Percentiles rank a stretch among this genome's conserved stretches.
Conservation (phyloP, 2,888 invertebrate species). For the Falcaria lacertinaria region DNA sequence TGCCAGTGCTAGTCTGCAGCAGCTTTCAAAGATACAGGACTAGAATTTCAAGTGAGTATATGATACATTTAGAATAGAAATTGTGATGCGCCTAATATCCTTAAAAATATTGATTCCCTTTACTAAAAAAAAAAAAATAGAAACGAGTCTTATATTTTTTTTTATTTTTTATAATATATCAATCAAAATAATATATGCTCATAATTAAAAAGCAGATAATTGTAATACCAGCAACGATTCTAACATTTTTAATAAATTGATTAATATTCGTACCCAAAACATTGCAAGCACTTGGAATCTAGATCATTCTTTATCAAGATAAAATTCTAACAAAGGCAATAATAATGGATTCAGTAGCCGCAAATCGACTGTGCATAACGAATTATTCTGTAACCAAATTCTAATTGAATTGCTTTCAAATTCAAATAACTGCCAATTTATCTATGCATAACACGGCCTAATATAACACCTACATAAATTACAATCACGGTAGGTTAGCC, state of each 20-base stretch:
- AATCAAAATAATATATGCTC: too few species aligned
- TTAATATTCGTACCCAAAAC: too few species aligned
- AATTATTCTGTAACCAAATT: not conserved
- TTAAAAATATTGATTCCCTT: not conserved
- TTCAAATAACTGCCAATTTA: not conserved
- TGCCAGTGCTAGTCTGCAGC: conserved; percentile 56
- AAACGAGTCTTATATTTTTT: too few species aligned
- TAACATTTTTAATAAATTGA: too few species aligned
- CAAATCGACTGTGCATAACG: not conserved
- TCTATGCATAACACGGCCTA: not conserved
- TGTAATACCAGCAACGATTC: too few species aligned
- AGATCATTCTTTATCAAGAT: not conserved
- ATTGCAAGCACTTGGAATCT: not conserved
- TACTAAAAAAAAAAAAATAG: too few species aligned
- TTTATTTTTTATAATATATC: too few species aligned
- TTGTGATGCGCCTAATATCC: conserved; percentile 3
- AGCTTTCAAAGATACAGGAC: conserved; percentile 48
- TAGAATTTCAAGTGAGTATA: conserved; percentile 62
- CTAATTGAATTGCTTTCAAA: not conserved
- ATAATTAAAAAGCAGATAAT: too few species aligned
- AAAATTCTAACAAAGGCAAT: not conserved
- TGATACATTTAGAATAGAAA: conserved; percentile 7
- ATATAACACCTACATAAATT: conserved; percentile 1
- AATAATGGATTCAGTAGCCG: not conserved
- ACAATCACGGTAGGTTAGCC: conserved; percentile 36